These are phyloP conservation scores for Erinaceus europaeus DNA, from an alignment of 2,113 vertebrate species.

Conservation along the genomic window DNA sequence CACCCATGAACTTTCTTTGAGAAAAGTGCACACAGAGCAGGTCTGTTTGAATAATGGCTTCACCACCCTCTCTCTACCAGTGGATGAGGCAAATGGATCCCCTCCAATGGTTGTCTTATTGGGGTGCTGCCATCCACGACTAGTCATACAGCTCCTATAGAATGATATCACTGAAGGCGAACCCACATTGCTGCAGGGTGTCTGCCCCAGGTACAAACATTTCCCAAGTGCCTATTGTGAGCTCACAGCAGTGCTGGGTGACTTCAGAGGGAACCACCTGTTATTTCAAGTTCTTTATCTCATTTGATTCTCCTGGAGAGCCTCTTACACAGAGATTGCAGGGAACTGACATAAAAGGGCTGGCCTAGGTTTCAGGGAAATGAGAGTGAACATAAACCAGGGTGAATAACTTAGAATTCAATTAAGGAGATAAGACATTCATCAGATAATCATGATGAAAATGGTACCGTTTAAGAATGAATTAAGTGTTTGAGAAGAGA, in stretches of 20 bases:
- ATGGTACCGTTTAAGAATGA: background rate
- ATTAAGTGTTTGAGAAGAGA: background rate
- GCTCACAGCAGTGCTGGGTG: background rate
- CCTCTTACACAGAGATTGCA: background rate
- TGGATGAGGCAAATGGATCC: background rate
- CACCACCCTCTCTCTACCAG: background rate
- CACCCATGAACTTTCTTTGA: background rate
- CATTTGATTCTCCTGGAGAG: background rate
- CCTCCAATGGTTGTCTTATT: background rate
- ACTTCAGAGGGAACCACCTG: background rate
- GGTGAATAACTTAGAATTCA: background rate
- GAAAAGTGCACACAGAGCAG: accelerated
- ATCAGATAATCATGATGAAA: background rate
- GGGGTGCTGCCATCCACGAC: background rate
- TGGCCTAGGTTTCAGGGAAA: background rate
- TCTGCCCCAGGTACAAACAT: background rate
- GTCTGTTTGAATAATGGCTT: background rate
- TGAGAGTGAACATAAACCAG: background rate
- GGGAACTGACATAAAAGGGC: background rate
- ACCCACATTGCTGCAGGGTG: background rate
- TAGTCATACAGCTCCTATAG: background rate
- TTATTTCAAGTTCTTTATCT: background rate
- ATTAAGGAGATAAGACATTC: background rate
- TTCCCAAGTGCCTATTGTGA: background rate
- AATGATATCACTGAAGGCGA: background rate